Evolutionary conservation across 2,888 invertebrate species (phyloP).

Genomic region (Sceliomorpha sp.): DNA sequence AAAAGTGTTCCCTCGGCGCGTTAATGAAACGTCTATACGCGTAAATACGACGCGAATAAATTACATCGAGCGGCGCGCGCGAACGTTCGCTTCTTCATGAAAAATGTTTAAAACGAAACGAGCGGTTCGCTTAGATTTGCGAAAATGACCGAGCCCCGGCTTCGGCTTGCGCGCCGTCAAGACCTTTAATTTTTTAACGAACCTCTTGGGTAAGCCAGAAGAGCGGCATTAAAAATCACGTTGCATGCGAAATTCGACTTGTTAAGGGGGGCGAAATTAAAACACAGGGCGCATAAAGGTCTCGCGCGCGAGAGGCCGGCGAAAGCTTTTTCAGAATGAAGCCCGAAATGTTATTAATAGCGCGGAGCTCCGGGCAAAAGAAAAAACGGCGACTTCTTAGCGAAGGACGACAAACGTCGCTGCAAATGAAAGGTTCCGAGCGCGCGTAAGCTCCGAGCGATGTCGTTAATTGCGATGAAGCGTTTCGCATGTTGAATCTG

Average conservation of each 20-base stretch:
- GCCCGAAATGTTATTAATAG: constrained; percentile 53
- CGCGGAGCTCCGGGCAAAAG: constrained; percentile 39
- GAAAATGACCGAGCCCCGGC: constrained; percentile 32
- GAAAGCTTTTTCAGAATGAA: constrained; percentile 50
- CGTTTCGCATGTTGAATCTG: constrained; percentile 31
- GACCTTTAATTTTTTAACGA: constrained; percentile 55
- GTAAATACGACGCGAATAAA: too few species aligned
- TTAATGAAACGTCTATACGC: too few species aligned
- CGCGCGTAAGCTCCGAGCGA: constrained; percentile 37
- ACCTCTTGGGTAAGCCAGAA: constrained; percentile 35
- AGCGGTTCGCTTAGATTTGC: constrained; percentile 29
- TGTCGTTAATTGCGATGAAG: constrained; percentile 45
- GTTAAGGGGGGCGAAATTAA: constrained; percentile 50
- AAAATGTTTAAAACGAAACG: too few species aligned
- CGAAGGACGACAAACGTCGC: constrained; percentile 30
- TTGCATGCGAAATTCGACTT: constrained; percentile 50
- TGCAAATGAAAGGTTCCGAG: constrained; percentile 41
- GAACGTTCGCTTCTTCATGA: too few species aligned
- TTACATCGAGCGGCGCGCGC: too few species aligned
- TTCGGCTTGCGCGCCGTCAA: constrained; percentile 42
- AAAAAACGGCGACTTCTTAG: constrained; percentile 48
- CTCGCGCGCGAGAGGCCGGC: constrained; percentile 24
- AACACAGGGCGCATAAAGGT: constrained; percentile 40
- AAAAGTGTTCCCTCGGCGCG: too few species aligned
- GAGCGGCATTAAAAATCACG: constrained; percentile 53